Evolutionary conservation across 2,888 invertebrate species (phyloP).

Genomic region (Melieria omissa): DNA sequence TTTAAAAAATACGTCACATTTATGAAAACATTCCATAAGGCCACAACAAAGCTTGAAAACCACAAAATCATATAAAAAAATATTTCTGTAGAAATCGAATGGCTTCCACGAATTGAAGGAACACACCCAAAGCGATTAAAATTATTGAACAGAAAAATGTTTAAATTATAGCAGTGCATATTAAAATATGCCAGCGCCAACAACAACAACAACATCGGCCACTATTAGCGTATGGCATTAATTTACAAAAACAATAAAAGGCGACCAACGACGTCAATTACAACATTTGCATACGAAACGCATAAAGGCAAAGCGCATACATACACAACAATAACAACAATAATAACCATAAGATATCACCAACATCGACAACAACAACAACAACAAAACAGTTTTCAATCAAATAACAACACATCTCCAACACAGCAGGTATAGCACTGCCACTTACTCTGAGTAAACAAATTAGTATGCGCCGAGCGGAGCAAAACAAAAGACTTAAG

Average conservation of each 20-base stretch:
- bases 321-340: conserved; percentile 9
- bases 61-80: too few relatives aligned
- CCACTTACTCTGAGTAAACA: conserved; percentile 1
- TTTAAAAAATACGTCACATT: too few relatives aligned
- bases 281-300: conserved; percentile 26
- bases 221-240: not conserved
- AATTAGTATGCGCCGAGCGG: conserved; percentile 27
- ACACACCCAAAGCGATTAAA: too few relatives aligned
- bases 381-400: conserved; percentile 24
- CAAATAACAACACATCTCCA: conserved; percentile 32
- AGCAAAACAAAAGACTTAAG: conserved; percentile 49
- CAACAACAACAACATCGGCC: not conserved
- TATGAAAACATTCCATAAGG: too few relatives aligned
- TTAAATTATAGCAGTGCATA: not conserved
- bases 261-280: conserved; percentile 19
- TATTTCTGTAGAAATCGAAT: too few relatives aligned
- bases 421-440: not conserved
- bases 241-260: not conserved
- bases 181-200: not conserved
- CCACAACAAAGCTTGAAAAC: too few relatives aligned
- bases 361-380: not conserved
- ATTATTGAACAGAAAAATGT: too few relatives aligned
- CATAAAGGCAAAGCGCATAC: not conserved
- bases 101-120: too few relatives aligned
- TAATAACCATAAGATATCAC: not conserved